Evolutionary conservation across 2,113 vertebrate genomes (phyloP).

Genomic region (Isurus oxyrinchus): DNA sequence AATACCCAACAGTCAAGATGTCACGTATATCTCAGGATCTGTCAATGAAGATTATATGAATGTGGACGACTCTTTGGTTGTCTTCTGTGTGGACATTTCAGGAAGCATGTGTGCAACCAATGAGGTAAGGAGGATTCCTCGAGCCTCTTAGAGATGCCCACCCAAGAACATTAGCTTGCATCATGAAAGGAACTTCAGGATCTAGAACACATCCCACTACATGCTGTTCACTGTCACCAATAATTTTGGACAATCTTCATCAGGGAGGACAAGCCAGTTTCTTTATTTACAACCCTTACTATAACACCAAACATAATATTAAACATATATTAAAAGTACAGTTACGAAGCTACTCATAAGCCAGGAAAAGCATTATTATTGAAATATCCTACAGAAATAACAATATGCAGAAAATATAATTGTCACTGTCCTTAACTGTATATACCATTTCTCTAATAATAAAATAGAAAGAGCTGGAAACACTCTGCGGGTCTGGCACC

Average conservation of each 20-base stretch:
- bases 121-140: conserved; percentile 6
- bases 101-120: conserved; percentile 64
- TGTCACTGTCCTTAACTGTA: not conserved
- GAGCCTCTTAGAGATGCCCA: not conserved
- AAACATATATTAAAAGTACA: not conserved
- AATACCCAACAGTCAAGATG: conserved; percentile 46
- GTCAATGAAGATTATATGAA: conserved; percentile 57
- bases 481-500: too few relatives aligned
- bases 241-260: not conserved
- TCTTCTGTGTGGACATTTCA: conserved; percentile 65
- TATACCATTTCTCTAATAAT: not conserved
- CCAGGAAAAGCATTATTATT: not conserved
- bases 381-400: not conserved
- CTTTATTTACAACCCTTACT: not conserved
- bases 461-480: too few relatives aligned
- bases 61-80: conserved; percentile 56
- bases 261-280: not conserved
- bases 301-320: not conserved
- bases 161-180: not conserved
- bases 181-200: not conserved
- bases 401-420: not conserved
- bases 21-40: conserved; percentile 48
- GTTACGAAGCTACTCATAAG: not conserved
- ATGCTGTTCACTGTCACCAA: not conserved
- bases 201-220: not conserved